Evolutionary conservation across 2,113 vertebrate species (phyloP).

Genomic region (Myodes glareolus): DNA sequence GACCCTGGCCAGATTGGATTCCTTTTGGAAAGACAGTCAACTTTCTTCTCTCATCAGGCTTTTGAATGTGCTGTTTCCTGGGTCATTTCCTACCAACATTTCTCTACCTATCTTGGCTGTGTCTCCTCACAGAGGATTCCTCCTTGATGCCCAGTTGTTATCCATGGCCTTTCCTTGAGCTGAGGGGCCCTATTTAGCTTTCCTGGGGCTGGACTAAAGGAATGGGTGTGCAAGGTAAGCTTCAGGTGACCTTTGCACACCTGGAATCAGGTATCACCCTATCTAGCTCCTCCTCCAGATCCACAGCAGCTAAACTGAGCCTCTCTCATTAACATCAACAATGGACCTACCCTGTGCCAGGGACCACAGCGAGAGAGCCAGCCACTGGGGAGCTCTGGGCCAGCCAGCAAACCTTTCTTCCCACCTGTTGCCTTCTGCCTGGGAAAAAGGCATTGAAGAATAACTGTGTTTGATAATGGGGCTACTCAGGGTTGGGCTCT

Average conservation of each 20-base stretch:
- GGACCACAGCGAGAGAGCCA: neutral
- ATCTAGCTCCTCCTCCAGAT: slow-evolving; percentile 36
- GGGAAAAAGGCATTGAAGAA: slow-evolving; percentile 14
- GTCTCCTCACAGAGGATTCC: neutral
- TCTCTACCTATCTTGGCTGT: neutral
- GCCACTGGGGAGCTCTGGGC: no score
- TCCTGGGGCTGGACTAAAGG: neutral
- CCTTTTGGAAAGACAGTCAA: neutral
- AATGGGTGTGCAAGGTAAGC: neutral
- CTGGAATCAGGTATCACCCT: slow-evolving; percentile 9
- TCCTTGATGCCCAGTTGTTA: neutral
- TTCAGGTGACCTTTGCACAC: slow-evolving; percentile 47
- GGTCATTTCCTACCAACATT: neutral
- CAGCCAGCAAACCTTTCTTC: neutral
- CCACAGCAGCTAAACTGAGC: neutral
- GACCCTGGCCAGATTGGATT: neutral
- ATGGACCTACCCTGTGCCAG: neutral
- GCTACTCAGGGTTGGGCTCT: neutral
- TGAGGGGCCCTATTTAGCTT: neutral
- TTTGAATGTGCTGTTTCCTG: neutral
- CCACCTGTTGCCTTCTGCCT: neutral
- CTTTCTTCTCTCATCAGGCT: neutral
- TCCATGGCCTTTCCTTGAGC: neutral
- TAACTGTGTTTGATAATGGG: neutral
- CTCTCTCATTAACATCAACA: slow-evolving; percentile 57